Evolutionary conservation across 2,888 invertebrate genomes (phyloP), one percentile per base, ranked within the genome.

Genomic region (Ophioninae sp.): DNA sequence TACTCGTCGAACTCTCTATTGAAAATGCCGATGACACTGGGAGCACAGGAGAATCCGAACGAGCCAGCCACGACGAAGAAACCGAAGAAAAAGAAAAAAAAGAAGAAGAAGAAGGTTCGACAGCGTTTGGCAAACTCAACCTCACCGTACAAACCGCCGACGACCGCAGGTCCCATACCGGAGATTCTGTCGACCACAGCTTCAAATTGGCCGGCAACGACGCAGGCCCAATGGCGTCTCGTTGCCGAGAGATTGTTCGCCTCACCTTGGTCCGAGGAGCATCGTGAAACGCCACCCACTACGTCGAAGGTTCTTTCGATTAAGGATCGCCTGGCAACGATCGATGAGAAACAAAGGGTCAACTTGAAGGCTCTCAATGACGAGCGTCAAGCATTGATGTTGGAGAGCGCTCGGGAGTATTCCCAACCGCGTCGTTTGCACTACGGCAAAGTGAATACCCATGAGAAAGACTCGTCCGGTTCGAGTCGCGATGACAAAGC

Each of bases 361-460:
- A 88, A 79, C n/a, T 68, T 83, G 21, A 86, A 88, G 56, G 82
- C 86, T 7, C 75, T 88, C 13, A 86, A 88, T 37, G 79, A 85
- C 39, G 89, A 89, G 68, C 86, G 88, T 13, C 88, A 88, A 39
- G 86, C 88, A 5, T 56, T 87, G 13, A 85, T 88, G 83, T 61
- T 87, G 13, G 85, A 89, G 10, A 82, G 86, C 1, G 83, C 86
- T 0, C 84, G 86, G 0, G 88, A 90, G 44, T 88, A 88, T 65
- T 84, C 88, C 1, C 86, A 88, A 39, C 85, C 87, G 1, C 87
- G 90, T 72, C 86, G 85, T n/a, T 56, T 88, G 56, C 89, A 89
- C 68, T 90, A 88, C 69, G 90, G 90, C 1, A 90, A 90, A 78
- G 84, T 90, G 7, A 90, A 87, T 21, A 87, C 88, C 21, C 89